Conservation (phyloP, 2,113 vertebrate genomes). For the Apodemus sylvaticus region DNA sequence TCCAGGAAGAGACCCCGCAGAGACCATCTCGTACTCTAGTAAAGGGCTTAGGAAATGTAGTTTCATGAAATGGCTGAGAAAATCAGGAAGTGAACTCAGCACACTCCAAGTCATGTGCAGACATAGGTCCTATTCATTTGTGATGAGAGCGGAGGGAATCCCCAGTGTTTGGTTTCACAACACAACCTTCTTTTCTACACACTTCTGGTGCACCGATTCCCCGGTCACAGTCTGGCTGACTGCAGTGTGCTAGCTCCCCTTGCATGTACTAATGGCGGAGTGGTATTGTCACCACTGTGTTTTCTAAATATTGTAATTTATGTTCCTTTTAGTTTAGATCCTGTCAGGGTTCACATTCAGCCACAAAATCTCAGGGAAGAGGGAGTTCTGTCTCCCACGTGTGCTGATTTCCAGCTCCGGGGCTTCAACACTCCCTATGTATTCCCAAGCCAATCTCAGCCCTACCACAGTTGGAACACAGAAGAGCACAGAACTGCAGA, state of each 20-base stretch:
- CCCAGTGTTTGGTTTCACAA: background rate
- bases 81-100: background rate
- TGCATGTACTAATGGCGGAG: background rate
- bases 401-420: background rate
- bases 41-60: background rate
- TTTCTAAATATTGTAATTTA: background rate
- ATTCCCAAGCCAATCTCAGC: background rate
- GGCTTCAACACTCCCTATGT: background rate
- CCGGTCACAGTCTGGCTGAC: background rate
- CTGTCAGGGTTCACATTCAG: background rate
- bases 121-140: background rate
- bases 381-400: background rate
- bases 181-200: background rate
- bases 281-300: background rate
- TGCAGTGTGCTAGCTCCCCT: background rate
- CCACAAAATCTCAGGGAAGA: background rate
- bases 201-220: background rate
- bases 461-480: background rate
- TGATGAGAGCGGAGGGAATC: background rate
- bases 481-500: background rate
- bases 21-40: background rate
- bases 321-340: background rate
- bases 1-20: background rate
- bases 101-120: background rate
- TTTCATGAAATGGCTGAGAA: conserved; percentile 12